These are phyloP conservation scores for Meloidogyne chitwoodi DNA, from an alignment of 1,140 invertebrate genomes.

Conservation along the genomic window DNA sequence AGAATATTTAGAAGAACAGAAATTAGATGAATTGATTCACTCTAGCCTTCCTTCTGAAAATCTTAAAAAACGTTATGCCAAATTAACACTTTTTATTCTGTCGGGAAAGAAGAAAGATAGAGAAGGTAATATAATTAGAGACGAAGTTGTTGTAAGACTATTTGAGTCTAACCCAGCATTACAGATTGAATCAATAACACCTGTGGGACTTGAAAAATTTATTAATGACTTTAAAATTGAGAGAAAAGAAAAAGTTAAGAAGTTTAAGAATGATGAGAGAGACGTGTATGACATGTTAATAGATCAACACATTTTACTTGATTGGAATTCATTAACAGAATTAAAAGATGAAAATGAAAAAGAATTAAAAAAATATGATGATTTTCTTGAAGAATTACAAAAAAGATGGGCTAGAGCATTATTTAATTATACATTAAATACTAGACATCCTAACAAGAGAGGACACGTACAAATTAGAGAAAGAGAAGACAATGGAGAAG, in stretches of 20 bases:
- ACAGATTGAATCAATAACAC: conserved; percentile 16
- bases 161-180: conserved; percentile 7
- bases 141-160: conserved; percentile 3
- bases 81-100: background rate
- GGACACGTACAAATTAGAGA: background rate
- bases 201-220: background rate
- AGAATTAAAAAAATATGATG: background rate
- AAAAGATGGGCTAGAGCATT: background rate
- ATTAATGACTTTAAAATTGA: background rate
- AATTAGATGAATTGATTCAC: conserved; percentile 1
- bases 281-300: no score
- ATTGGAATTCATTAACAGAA: background rate
- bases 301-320: no score
- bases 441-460: background rate
- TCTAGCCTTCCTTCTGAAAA: background rate
- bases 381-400: background rate
- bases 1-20: background rate
- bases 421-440: background rate
- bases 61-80: background rate
- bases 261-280: no score
- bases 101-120: background rate
- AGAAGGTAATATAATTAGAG: no score
- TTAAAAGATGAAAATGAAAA: background rate
- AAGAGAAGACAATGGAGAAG: no score
- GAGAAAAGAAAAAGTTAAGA: background rate